phyloP scores from a whole-genome alignment of 92 coral and sea anemone genomes.

The Epizoanthus rinbou region DNA sequence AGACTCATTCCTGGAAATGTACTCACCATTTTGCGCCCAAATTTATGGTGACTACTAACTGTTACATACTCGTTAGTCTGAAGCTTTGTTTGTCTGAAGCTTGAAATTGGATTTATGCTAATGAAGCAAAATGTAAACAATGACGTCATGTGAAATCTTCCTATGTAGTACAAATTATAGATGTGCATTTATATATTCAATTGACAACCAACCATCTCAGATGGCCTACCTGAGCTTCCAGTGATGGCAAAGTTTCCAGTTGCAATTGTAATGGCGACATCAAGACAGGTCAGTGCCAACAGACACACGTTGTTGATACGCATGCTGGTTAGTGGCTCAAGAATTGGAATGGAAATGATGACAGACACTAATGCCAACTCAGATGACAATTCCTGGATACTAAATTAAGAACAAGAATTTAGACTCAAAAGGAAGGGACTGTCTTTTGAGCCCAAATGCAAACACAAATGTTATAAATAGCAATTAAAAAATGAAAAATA shows the following conservation, averaged over 20 bases:
- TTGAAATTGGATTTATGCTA: too few species aligned
- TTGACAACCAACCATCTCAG: conserved; percentile 11
- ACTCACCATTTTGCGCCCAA: too few species aligned
- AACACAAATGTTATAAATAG: too few species aligned
- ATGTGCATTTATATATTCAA: neutral
- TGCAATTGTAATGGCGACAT: conserved; percentile 87
- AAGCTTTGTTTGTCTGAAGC: too few species aligned
- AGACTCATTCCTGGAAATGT: too few species aligned
- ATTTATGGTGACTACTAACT: too few species aligned
- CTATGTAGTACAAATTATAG: too few species aligned
- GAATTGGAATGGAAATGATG: conserved; percentile 85
- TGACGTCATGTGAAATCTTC: too few species aligned
- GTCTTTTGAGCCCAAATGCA: too few species aligned
- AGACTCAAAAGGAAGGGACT: neutral
- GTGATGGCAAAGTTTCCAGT: conserved; percentile 72
- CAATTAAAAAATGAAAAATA: too few species aligned
- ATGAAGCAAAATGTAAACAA: too few species aligned
- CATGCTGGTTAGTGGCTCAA: conserved; percentile 82
- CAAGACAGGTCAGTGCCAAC: conserved; percentile 81
- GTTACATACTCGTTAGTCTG: too few species aligned
- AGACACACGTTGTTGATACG: conserved; percentile 84
- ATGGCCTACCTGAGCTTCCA: conserved; percentile 54
- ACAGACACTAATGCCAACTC: conserved; percentile 79
- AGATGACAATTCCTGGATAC: conserved; percentile 86
- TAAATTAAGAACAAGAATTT: conserved; percentile 6